Evolutionary conservation across 2,113 vertebrate species (phyloP), one percentile per base, ranked within the genome.

Genomic region (Serilophus lunatus): DNA sequence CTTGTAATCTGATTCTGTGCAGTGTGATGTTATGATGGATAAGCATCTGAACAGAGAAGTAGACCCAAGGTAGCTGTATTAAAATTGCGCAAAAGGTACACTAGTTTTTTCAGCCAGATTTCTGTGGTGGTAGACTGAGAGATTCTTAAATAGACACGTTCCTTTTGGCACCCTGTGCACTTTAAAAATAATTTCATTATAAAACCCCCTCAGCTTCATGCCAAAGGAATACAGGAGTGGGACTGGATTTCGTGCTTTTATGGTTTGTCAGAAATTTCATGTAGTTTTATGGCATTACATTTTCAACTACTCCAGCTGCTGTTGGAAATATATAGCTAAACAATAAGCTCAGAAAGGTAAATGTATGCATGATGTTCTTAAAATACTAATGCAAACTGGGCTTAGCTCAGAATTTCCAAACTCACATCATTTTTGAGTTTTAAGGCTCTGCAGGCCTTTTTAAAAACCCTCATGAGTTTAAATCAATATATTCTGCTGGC

Each of bases 321-420:
- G 36, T 61, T 92, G 86, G 82, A 98, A 96, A 96, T 85, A 86
- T 47, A 53, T 89, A 96, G 90, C 90, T 90, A 90, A 97, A 97
- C 88, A 95, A 83, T 96, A 96, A 95, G 33, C 86, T 95, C 45
- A 54, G 94, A 85, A 91, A 97, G 59, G 79, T 91, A 96, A 97
- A 96, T 96, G 86, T 50, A 40, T 91, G 50, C 77, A 42, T 82
- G 82, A 44, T 95, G 61, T 33, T 83, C 75, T 76, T 97, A 94
- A 96, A 97, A 91, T 86, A 88, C 51, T 90, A 82, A 72, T 47
- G 74, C 42, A 75, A 92, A 74, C 77, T 86, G 66, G 64, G 15
- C 42, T 93, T 74, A 93, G 87, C 72, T 95, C 51, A 93, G 80
- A 93, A 93, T 97, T 97, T 96, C 82, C 88, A 96, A 96, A 88